These are phyloP conservation scores for Tolmerus cingulatus DNA, from an alignment of 2,888 invertebrate genomes.

Conservation along the genomic window DNA sequence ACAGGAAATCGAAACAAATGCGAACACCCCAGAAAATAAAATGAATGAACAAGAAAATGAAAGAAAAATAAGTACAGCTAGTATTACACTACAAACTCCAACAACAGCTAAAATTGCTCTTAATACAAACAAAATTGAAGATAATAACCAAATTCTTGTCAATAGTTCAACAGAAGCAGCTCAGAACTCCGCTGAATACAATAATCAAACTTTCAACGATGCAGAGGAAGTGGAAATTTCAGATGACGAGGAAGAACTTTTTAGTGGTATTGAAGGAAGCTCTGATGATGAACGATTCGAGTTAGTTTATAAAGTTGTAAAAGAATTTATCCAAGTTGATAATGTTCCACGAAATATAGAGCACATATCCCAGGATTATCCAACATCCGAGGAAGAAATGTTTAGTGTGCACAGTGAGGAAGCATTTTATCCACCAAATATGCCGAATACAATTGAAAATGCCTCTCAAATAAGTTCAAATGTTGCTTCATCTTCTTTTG, in stretches of 20 bases:
- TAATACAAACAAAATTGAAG: neutral
- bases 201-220: neutral
- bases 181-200: neutral
- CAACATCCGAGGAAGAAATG: conserved; percentile 55
- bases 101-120: neutral
- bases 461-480: neutral
- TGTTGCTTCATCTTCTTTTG: conserved; percentile 2
- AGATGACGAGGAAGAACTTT: conserved; percentile 55
- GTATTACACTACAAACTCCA: neutral
- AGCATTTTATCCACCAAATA: neutral
- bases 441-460: neutral
- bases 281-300: conserved; percentile 52
- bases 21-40: neutral
- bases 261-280: conserved; percentile 55
- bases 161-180: neutral
- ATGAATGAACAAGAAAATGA: conserved; percentile 10
- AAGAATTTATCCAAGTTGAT: neutral
- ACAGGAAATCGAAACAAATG: neutral
- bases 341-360: neutral
- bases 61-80: conserved; percentile 39
- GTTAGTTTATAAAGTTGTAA: conserved; percentile 43
- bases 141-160: neutral
- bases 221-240: neutral
- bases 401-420: conserved; percentile 55
- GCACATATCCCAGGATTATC: conserved; percentile 48